Conservation (phyloP, 2,797 vertebrate genomes). For the Siniperca scherzeri region DNA sequence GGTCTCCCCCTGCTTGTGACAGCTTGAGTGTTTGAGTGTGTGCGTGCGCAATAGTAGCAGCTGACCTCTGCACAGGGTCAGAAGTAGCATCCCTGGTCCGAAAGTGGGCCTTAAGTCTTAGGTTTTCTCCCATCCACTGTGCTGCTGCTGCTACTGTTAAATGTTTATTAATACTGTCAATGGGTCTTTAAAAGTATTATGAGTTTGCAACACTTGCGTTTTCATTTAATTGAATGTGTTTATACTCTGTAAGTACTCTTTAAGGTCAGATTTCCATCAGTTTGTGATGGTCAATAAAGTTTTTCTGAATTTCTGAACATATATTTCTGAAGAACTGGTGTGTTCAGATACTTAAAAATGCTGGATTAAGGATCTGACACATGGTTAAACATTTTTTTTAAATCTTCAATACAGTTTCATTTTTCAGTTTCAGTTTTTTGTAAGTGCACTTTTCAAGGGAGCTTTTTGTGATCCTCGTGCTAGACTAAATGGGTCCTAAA, state of each 20-base stretch:
- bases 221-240: neutral
- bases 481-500: neutral
- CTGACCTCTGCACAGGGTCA: slow-evolving; percentile 64
- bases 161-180: neutral
- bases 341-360: neutral
- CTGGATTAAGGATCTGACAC: neutral
- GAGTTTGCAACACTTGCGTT: neutral
- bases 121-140: neutral
- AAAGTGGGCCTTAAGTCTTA: slow-evolving; percentile 15
- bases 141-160: slow-evolving; percentile 2
- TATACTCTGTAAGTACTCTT: neutral
- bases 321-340: neutral
- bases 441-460: neutral
- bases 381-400: neutral
- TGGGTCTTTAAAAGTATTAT: no score
- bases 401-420: neutral
- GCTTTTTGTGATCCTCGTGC: neutral
- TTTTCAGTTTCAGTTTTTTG: neutral
- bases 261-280: neutral
- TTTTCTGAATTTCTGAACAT: neutral
- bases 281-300: neutral
- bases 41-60: slow-evolving; percentile 40
- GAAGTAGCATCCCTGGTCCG: slow-evolving; percentile 22
- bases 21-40: slow-evolving; percentile 57
- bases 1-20: slow-evolving; percentile 74